Percentiles rank a stretch among this genome's conserved stretches.
Evolutionary conservation across 2,113 vertebrate genomes (phyloP).

Genomic region (Corapipo altera): DNA sequence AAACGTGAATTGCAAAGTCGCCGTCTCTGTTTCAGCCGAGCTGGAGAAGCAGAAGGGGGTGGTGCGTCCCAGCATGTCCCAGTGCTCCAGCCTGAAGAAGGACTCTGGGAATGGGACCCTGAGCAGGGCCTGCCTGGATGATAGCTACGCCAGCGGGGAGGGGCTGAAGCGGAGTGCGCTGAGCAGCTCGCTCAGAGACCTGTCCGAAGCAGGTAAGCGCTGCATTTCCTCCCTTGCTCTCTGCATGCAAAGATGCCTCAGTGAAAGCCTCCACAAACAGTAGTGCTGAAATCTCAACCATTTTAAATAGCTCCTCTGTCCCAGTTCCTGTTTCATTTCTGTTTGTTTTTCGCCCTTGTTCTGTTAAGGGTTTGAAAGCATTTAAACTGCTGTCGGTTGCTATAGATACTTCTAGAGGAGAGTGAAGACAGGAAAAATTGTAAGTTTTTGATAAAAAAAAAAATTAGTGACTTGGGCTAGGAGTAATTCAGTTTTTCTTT

Average conservation of each 20-base stretch:
- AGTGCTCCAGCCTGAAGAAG: constrained; percentile 89
- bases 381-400: constrained; percentile 47
- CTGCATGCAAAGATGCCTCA: not conserved
- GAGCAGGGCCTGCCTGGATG: constrained; percentile 89
- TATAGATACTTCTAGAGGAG: constrained; percentile 39
- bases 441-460: not conserved
- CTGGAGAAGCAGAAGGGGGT: constrained; percentile 97
- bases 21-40: constrained; percentile 80
- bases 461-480: not conserved
- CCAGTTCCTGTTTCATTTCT: not conserved
- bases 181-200: constrained; percentile 94
- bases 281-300: not conserved
- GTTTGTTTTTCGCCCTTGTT: not conserved
- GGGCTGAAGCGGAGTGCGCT: constrained; percentile 94
- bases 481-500: not conserved
- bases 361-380: not conserved
- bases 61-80: constrained; percentile 89
- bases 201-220: constrained; percentile 92
- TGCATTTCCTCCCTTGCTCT: not conserved
- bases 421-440: constrained; percentile 24
- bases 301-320: not conserved
- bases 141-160: constrained; percentile 91
- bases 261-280: not conserved
- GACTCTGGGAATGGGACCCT: constrained; percentile 86
- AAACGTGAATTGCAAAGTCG: rapidly evolving